These are phyloP conservation scores for Luffia ferchaultella DNA, from an alignment of 2,888 invertebrate genomes.

Conservation along the genomic window DNA sequence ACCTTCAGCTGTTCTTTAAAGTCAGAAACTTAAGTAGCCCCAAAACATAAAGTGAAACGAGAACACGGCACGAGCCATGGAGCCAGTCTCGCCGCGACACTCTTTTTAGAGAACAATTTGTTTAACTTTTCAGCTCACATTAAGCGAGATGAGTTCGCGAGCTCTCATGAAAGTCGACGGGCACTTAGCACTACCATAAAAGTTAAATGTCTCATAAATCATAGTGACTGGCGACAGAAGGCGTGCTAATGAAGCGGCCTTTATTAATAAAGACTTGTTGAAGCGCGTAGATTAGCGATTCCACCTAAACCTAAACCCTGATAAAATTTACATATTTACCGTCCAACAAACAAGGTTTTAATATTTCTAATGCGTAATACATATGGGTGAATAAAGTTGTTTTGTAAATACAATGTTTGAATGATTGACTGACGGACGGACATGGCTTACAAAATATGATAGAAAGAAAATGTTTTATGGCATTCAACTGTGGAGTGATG, in stretches of 20 bases:
- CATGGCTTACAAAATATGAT: too few species aligned
- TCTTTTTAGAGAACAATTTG: slow-evolving; percentile 30
- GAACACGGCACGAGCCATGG: not conserved
- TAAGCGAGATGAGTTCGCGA: slow-evolving; percentile 45
- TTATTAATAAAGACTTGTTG: slow-evolving; percentile 36
- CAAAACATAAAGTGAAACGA: not conserved
- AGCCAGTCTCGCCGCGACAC: not conserved
- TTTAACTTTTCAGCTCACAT: slow-evolving; percentile 53
- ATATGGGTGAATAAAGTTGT: not conserved
- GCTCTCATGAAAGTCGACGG: slow-evolving; percentile 38
- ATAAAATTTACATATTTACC: not conserved
- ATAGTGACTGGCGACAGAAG: slow-evolving; percentile 32
- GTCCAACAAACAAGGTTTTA: not conserved
- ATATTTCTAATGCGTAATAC: not conserved
- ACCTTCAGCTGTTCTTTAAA: not conserved
- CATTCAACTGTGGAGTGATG: too few species aligned
- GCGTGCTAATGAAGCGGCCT: slow-evolving; percentile 39
- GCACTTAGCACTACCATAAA: slow-evolving; percentile 57
- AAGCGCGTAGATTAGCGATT: not conserved
- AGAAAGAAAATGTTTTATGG: too few species aligned
- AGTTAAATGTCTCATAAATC: slow-evolving; percentile 58
- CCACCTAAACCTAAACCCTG: not conserved
- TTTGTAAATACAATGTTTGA: not conserved
- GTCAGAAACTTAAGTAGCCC: not conserved
- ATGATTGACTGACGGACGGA: too few species aligned